Conservation (phyloP, 1,140 invertebrate species). For the Euura saliciscinereae region DNA sequence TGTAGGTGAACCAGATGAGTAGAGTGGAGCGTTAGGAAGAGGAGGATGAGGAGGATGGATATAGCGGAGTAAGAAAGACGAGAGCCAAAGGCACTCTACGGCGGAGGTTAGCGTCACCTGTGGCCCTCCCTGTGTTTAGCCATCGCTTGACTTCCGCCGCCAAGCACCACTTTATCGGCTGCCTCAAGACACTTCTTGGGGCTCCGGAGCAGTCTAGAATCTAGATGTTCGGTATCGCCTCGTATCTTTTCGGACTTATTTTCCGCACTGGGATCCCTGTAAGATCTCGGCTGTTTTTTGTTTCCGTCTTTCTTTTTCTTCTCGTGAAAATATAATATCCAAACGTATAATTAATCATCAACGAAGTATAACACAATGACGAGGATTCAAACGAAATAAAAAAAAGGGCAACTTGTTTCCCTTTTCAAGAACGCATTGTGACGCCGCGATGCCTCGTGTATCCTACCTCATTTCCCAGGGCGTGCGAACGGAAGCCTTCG, state of each 20-base stretch:
- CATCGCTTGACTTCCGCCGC: slow-evolving; percentile 40
- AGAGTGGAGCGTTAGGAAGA: slow-evolving; percentile 11
- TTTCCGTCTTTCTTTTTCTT: not conserved
- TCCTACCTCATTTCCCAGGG: slow-evolving; percentile 23
- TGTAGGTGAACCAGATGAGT: slow-evolving; percentile 13
- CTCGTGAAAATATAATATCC: not conserved
- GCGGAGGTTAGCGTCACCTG: slow-evolving; percentile 47
- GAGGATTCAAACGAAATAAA: too few species aligned
- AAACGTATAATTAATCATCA: too few species aligned
- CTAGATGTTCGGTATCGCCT: too few species aligned
- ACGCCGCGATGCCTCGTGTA: not conserved
- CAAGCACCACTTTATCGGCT: not conserved
- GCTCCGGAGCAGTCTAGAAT: not conserved
- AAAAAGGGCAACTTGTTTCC: too few species aligned
- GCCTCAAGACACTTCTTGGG: not conserved
- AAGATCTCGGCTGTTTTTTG: not conserved
- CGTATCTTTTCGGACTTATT: too few species aligned
- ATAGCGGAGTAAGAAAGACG: slow-evolving; percentile 14
- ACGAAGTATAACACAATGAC: too few species aligned
- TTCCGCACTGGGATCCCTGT: not conserved
- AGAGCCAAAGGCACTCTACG: slow-evolving; percentile 39
- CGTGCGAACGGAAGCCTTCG: slow-evolving; percentile 55
- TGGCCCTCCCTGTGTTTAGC: slow-evolving; percentile 48
- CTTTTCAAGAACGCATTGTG: not conserved
- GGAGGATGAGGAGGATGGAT: slow-evolving; percentile 16